Evolutionary conservation across 2,888 invertebrate species (phyloP).

Genomic region (Athrips mouffetella): DNA sequence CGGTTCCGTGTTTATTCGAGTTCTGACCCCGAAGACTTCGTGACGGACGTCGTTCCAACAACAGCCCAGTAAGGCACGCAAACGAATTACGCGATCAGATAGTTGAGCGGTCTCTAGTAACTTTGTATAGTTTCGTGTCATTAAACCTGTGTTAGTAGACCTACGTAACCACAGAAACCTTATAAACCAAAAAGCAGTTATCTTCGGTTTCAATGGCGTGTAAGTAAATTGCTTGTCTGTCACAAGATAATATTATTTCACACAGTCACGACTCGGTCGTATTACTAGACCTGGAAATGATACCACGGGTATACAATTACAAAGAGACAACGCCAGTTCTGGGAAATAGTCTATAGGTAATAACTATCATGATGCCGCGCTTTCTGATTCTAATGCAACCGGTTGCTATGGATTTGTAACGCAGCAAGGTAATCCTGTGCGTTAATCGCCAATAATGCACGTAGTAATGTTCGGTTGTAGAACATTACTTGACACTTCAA

Average conservation of each 20-base stretch:
- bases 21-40: conserved; percentile 58
- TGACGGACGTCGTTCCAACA: conserved; percentile 50
- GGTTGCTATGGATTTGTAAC: conserved; percentile 34
- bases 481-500: too few relatives aligned
- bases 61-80: conserved; percentile 47
- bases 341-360: conserved; percentile 44
- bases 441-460: conserved; percentile 37
- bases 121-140: conserved; percentile 53
- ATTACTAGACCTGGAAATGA: conserved; percentile 48
- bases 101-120: conserved; percentile 51
- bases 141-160: conserved; percentile 40
- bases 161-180: conserved; percentile 44
- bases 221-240: conserved; percentile 40
- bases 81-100: conserved; percentile 52
- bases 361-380: conserved; percentile 37
- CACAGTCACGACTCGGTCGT: conserved; percentile 51
- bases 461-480: too few relatives aligned
- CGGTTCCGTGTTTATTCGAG: conserved; percentile 52
- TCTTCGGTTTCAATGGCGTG: conserved; percentile 41
- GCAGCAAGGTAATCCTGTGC: conserved; percentile 35
- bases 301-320: conserved; percentile 47
- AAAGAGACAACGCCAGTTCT: conserved; percentile 43
- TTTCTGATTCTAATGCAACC: conserved; percentile 38
- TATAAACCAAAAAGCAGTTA: conserved; percentile 41
- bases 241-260: conserved; percentile 47